These are phyloP conservation scores for Rhinolophus ferrumequinum DNA, from an alignment of 2,113 vertebrate genomes.

Conservation along the genomic window DNA sequence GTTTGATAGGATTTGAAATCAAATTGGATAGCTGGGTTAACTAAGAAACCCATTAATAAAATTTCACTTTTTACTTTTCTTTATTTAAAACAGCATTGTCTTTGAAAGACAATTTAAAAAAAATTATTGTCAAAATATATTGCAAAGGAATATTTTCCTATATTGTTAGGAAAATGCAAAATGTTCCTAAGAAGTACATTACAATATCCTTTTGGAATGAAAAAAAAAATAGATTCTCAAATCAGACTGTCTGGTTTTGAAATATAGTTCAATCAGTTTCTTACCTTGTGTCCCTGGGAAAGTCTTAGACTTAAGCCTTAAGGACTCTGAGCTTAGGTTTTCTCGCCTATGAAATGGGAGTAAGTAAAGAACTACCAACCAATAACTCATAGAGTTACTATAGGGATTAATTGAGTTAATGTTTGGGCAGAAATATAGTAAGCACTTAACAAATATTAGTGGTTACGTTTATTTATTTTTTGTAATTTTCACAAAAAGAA, in stretches of 20 bases:
- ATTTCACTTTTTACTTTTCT: background rate
- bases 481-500: background rate
- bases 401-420: background rate
- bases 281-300: background rate
- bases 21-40: background rate
- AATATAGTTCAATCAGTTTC: background rate
- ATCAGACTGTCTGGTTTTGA: background rate
- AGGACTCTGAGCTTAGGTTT: background rate
- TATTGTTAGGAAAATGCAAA: background rate
- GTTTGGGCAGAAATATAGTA: background rate
- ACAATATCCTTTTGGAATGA: background rate
- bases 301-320: background rate
- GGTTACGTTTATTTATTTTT: background rate
- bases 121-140: background rate
- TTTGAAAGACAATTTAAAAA: background rate
- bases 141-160: too few relatives aligned
- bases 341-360: background rate
- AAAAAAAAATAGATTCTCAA: background rate
- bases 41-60: background rate
- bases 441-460: background rate
- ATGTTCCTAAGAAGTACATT: background rate
- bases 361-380: background rate
- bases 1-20: background rate
- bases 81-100: background rate
- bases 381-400: background rate